Evolutionary conservation across 2,797 vertebrate species (phyloP).

Genomic region (Alosa sapidissima): DNA sequence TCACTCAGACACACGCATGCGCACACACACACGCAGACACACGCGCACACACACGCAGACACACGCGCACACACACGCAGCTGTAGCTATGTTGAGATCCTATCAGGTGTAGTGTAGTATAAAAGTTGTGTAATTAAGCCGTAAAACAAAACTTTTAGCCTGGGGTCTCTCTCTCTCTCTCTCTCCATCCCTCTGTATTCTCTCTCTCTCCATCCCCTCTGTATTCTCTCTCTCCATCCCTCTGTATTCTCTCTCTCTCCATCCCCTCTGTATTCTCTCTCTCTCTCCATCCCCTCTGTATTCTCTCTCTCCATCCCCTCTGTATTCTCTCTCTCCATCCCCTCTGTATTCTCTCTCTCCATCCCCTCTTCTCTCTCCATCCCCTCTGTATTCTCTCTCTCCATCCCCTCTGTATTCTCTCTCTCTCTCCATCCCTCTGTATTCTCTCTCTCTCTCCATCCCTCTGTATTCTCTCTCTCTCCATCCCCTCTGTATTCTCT

Average conservation of each 20-base stretch:
- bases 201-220: conserved; percentile 53
- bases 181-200: conserved; percentile 38
- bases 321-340: conserved; percentile 14
- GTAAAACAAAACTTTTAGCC: conserved; percentile 68
- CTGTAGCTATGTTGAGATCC: conserved; percentile 66
- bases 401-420: conserved; percentile 29
- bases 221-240: conserved; percentile 36
- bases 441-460: conserved; percentile 53
- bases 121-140: conserved; percentile 74
- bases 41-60: not conserved
- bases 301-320: conserved; percentile 36
- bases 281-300: not conserved
- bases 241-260: not conserved
- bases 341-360: not conserved
- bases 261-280: no score
- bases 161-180: conserved; percentile 62
- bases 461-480: conserved; percentile 62
- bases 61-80: not conserved
- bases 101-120: conserved; percentile 70
- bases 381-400: conserved; percentile 25
- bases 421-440: not conserved
- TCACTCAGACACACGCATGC: not conserved
- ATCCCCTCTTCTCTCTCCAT: no score
- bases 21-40: not conserved
- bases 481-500: conserved; percentile 34